Evolutionary conservation across 2,113 vertebrate genomes (phyloP).

Genomic region (Fregetta grallaria): DNA sequence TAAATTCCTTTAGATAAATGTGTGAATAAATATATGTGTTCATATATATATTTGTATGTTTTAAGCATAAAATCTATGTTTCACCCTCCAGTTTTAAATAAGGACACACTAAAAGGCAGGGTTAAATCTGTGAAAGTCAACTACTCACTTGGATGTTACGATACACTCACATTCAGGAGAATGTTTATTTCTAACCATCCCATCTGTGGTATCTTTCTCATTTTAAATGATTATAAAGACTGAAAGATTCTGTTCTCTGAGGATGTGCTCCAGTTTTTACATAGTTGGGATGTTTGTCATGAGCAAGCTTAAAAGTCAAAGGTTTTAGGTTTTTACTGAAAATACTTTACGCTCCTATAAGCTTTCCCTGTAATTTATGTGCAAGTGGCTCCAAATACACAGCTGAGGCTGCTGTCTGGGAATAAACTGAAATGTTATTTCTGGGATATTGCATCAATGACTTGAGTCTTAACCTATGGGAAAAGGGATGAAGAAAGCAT

Average conservation of each 20-base stretch:
- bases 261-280: slow-evolving; percentile 25
- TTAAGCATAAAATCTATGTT: background rate
- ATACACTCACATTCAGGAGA: background rate
- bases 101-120: background rate
- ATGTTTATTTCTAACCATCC: slow-evolving; percentile 4
- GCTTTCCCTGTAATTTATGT: slow-evolving; percentile 46
- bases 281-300: slow-evolving; percentile 16
- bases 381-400: background rate
- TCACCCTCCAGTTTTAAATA: background rate
- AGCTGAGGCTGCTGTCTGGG: background rate
- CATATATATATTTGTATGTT: background rate
- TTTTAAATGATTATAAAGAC: slow-evolving; percentile 31
- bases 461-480: background rate
- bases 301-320: slow-evolving; percentile 47
- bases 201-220: background rate
- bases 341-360: slow-evolving; percentile 14
- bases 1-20: background rate
- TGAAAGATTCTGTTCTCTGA: slow-evolving; percentile 31
- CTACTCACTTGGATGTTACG: background rate
- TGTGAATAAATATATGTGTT: background rate
- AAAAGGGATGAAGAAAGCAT: slow-evolving; percentile 21
- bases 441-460: slow-evolving; percentile 17
- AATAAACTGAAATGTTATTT: slow-evolving; percentile 36
- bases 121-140: background rate
- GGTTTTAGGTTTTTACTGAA: slow-evolving; percentile 52